Conservation (phyloP, 2,888 invertebrate species). For the Diarsia brunnea region DNA sequence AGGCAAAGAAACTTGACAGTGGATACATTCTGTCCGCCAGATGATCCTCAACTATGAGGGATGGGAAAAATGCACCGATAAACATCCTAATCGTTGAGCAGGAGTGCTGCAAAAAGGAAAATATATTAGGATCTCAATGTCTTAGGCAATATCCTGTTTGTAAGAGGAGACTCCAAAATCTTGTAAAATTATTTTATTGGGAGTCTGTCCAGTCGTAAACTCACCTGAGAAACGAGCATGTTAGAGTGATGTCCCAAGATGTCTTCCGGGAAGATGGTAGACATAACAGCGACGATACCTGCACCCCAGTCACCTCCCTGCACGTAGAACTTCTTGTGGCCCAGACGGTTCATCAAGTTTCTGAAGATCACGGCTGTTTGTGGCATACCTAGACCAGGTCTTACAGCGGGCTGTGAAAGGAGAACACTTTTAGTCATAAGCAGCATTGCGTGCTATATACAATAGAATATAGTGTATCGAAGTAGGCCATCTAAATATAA, state of each 20-base stretch:
- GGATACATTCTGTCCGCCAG: constrained; percentile 89
- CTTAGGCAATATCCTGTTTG: background rate
- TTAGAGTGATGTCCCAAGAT: constrained; percentile 86
- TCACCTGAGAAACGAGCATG: constrained; percentile 71
- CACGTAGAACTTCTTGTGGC: constrained; percentile 92
- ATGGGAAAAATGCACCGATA: constrained; percentile 87
- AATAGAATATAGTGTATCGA: background rate
- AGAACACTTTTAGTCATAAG: background rate
- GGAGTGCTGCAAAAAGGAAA: constrained; percentile 51
- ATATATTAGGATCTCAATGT: background rate
- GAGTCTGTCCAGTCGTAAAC: background rate
- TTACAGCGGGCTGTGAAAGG: constrained; percentile 86
- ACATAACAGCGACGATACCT: constrained; percentile 91
- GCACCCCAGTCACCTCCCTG: constrained; percentile 96
- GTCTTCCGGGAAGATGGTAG: constrained; percentile 84
- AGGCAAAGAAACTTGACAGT: constrained; percentile 69
- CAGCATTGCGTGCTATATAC: background rate
- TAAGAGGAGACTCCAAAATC: background rate
- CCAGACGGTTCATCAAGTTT: constrained; percentile 93
- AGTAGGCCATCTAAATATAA: background rate
- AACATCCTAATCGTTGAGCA: constrained; percentile 71
- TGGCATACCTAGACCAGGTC: constrained; percentile 90
- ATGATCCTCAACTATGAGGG: constrained; percentile 87
- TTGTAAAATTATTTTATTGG: background rate
- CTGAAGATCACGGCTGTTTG: constrained; percentile 91